phyloP scores from a whole-genome alignment of 1,140 invertebrate genomes.

The Ceratoteleas bidentatus region DNA sequence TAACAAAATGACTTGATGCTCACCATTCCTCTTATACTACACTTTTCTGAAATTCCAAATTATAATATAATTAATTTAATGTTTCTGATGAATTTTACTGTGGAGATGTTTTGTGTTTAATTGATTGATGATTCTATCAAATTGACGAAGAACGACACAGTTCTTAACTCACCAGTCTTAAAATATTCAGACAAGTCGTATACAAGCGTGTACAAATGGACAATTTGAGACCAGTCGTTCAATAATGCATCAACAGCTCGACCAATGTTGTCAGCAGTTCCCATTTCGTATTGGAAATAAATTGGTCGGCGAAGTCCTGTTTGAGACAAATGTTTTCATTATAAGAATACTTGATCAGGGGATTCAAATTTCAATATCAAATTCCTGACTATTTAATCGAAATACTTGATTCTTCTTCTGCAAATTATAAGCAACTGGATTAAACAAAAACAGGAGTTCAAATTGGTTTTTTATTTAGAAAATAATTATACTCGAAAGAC shows the following conservation, averaged over 20 bases:
- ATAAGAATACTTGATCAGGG: no score
- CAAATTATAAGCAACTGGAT: no score
- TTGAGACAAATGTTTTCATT: not conserved
- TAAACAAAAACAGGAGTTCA: no score
- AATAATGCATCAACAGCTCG: constrained; percentile 92
- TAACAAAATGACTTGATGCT: constrained; percentile 92
- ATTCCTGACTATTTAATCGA: no score
- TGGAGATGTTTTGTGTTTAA: not conserved
- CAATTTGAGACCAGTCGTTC: constrained; percentile 95
- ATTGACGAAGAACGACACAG: not conserved
- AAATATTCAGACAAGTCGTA: constrained; percentile 89
- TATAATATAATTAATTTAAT: not conserved
- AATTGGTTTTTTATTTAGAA: no score
- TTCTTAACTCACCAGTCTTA: constrained; percentile 80
- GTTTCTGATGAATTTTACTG: no score
- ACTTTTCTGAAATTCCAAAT: constrained; percentile 82
- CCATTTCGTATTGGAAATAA: constrained; percentile 94
- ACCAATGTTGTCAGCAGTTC: constrained; percentile 86
- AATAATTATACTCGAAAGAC: no score
- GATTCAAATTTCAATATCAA: no score
- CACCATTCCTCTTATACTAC: constrained; percentile 84
- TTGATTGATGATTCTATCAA: not conserved
- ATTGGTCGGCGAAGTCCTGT: constrained; percentile 89
- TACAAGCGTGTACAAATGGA: constrained; percentile 92
- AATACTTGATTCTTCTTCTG: no score